Evolutionary conservation across 2,888 invertebrate genomes (phyloP), one percentile per base, ranked within the genome.

Genomic region (Toxonevra muliebris): DNA sequence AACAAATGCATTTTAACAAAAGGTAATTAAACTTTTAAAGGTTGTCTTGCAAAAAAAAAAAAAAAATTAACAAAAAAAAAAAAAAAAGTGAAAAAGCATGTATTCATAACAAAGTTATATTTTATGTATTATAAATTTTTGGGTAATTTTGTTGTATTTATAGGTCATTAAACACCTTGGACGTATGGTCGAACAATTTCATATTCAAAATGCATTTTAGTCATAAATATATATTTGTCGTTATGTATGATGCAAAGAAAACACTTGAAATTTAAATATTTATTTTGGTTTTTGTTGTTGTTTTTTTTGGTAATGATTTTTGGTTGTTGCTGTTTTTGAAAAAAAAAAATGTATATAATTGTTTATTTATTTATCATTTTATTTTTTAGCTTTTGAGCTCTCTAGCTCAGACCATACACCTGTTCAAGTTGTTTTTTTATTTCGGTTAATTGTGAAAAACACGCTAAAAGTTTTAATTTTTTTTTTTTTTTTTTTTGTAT

Each of bases 141-240:
- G 30, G 30, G 30, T 30, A 30, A 4, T 1, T 40, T 48, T 42
- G 17, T 12, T 55, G 9, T 17, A 15, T 65, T 59, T 65, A 41
- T 65, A 59, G 65, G 65, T 65, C 65, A 59, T 65, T 65, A 58
- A 65, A 65, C 65, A 58, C 52, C n/a, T 10, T 42, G 10, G 11
- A 41, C 13, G 52, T 13, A 50, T 2, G 30, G 30, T 30, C 30
- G 30, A 30, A 30, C 7, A 7, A 30, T 58, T 59, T 52, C 65
- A 40, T 58, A 65, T 65, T 58, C 65, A 65, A 65, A 52, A 19
- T 52, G 58, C 65, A 52, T 42, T 43, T 13, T 7, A 19, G 17
- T 64, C 57, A n/a, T 64, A 55, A 57, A 57, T 30, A 61, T 40
- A 57, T 30, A 30, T 7, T 30, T 30, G 7, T 7, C 30, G 2